Evolutionary conservation across 2,797 vertebrate genomes (phyloP).

Genomic region (Muraenolepis orangiensis): DNA sequence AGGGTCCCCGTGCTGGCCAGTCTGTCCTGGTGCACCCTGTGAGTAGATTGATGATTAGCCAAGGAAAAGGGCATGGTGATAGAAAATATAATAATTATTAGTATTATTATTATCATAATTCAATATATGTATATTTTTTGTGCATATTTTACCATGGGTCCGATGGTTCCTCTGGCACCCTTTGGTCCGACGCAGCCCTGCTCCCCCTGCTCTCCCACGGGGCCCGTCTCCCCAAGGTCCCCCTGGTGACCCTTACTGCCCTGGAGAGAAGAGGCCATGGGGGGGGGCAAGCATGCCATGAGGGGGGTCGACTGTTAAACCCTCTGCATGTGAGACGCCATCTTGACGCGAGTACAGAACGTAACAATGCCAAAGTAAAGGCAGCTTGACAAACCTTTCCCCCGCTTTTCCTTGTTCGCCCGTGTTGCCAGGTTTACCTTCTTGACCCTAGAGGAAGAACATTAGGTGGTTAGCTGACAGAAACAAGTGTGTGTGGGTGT

Average conservation of each 20-base stretch:
- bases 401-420: conserved; percentile 88
- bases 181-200: conserved; percentile 87
- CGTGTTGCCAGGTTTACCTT: conserved; percentile 88
- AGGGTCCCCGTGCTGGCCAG: conserved; percentile 85
- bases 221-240: conserved; percentile 84
- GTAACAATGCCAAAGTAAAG: conserved; percentile 11
- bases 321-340: not conserved
- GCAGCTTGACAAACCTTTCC: conserved; percentile 78
- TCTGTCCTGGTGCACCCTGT: conserved; percentile 87
- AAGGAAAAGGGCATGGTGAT: no score
- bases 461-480: conserved; percentile 19
- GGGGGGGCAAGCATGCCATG: conserved; percentile 27
- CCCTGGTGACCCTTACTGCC: conserved; percentile 90
- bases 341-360: conserved; percentile 23
- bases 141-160: conserved; percentile 76
- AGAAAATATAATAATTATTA: no score
- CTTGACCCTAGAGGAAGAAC: conserved; percentile 79
- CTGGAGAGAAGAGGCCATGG: conserved; percentile 71
- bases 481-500: conserved; percentile 26
- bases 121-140: not conserved
- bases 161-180: conserved; percentile 89
- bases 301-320: conserved; percentile 33
- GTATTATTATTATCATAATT: no score
- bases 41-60: conserved; percentile 19
- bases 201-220: conserved; percentile 77